Conservation (phyloP, 2,113 vertebrate species). For the Electrona antarctica region DNA sequence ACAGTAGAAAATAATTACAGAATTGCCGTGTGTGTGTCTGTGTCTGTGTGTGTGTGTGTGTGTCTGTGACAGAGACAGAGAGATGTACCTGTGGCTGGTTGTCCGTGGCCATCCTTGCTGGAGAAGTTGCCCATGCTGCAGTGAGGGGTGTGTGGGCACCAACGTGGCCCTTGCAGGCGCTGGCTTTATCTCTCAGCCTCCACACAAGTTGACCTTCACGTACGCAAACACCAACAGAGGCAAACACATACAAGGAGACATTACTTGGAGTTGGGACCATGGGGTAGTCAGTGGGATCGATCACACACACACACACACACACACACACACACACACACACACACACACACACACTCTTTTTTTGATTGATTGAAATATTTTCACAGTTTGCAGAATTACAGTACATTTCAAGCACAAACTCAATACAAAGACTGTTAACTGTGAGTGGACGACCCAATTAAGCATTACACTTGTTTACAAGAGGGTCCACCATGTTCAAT, state of each 20-base stretch:
- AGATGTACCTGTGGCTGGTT: constrained; percentile 60
- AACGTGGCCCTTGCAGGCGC: constrained; percentile 54
- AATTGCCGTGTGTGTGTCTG: neutral
- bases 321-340: constrained; percentile 9
- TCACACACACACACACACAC: constrained; percentile 21
- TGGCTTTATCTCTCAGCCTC: constrained; percentile 31
- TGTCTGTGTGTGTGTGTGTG: constrained; percentile 2
- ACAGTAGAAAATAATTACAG: too few species aligned
- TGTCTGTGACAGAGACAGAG: neutral
- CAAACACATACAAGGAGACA: too few species aligned
- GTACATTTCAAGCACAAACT: too few species aligned
- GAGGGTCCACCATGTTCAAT: too few species aligned
- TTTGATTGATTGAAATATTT: too few species aligned
- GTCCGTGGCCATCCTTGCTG: constrained; percentile 74
- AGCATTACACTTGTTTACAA: too few species aligned
- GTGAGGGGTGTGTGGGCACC: constrained; percentile 31
- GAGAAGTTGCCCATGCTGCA: constrained; percentile 79
- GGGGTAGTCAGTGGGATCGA: constrained; percentile 35
- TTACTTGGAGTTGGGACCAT: constrained; percentile 20
- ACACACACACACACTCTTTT: too few species aligned
- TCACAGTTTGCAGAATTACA: too few species aligned
- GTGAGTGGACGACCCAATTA: too few species aligned
- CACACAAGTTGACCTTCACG: neutral
- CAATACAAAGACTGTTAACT: too few species aligned
- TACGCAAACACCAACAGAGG: too few species aligned